Conservation (phyloP, 2,888 invertebrate species). For the Zele albiditarsus region DNA sequence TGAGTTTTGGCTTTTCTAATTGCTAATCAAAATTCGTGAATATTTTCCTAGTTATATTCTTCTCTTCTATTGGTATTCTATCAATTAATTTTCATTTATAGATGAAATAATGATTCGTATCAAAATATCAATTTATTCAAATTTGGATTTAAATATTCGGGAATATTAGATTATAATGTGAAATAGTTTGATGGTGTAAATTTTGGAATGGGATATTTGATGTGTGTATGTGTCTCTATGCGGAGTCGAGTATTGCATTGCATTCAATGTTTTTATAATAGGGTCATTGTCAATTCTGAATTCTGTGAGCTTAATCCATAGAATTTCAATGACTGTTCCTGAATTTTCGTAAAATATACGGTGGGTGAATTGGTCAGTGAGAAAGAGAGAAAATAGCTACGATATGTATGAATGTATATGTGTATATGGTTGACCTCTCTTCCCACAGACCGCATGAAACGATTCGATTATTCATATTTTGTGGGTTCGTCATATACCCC, state of each 20-base stretch:
- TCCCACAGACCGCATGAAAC: conserved; percentile 23
- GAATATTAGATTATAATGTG: neutral
- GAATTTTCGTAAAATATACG: conserved; percentile 12
- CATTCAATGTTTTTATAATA: conserved; percentile 23
- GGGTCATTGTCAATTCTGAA: conserved; percentile 15
- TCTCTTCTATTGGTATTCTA: neutral
- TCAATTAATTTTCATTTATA: neutral
- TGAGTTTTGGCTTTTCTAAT: conserved; percentile 4
- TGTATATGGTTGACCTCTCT: conserved; percentile 1
- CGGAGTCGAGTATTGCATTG: neutral
- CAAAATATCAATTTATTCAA: neutral
- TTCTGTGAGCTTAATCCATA: conserved; percentile 11
- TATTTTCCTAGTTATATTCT: neutral
- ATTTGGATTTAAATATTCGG: neutral
- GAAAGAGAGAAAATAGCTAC: conserved; percentile 7
- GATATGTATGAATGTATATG: neutral
- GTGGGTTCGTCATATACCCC: conserved; percentile 26
- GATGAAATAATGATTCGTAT: neutral
- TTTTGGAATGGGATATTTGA: neutral
- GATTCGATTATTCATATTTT: conserved; percentile 40
- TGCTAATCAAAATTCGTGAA: neutral
- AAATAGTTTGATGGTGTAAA: neutral
- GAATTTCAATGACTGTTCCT: conserved; percentile 19
- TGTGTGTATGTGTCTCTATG: conserved; percentile 1
- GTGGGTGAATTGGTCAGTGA: conserved; percentile 1